phyloP scores from a whole-genome alignment of 2,113 vertebrate genomes.

The Galbula dea region DNA sequence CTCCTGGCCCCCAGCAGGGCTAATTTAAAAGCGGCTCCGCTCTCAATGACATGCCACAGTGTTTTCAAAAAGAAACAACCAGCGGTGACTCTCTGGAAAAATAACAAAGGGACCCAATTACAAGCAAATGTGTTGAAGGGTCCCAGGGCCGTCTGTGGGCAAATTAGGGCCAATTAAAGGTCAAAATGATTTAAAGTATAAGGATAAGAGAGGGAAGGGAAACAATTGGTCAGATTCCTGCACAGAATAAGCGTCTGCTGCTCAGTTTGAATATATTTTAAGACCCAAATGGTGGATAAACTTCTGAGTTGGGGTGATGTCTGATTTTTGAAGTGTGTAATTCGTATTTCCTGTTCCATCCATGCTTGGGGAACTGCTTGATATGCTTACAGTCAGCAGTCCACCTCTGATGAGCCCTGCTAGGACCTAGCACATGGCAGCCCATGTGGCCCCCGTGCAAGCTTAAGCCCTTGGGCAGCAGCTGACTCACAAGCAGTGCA shows the following conservation, averaged over 20 bases:
- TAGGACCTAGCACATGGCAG: not conserved
- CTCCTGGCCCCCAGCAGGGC: slow-evolving; percentile 65
- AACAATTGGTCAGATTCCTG: slow-evolving; percentile 54
- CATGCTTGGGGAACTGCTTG: not conserved
- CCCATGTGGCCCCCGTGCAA: fast-evolving
- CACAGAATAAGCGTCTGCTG: not conserved
- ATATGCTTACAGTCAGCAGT: not conserved
- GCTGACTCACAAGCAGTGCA: fast-evolving
- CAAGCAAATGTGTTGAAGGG: slow-evolving; percentile 71
- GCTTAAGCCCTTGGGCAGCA: not conserved
- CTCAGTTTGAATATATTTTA: not conserved
- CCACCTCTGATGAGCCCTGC: not conserved
- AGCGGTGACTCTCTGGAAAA: slow-evolving; percentile 60
- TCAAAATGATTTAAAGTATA: slow-evolving; percentile 71
- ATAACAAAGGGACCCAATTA: slow-evolving; percentile 74
- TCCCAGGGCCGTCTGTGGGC: slow-evolving; percentile 60
- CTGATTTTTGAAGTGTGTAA: not conserved
- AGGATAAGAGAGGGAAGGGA: slow-evolving; percentile 37
- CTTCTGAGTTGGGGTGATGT: not conserved
- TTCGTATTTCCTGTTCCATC: not conserved
- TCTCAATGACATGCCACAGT: slow-evolving; percentile 61
- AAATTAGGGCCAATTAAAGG: slow-evolving; percentile 73
- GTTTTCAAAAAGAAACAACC: slow-evolving; percentile 65
- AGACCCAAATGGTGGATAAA: not conserved
- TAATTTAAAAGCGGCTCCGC: slow-evolving; percentile 66